These are phyloP conservation scores for Dinothrombium tinctorium DNA, from an alignment of 1,140 invertebrate genomes.

Conservation along the genomic window DNA sequence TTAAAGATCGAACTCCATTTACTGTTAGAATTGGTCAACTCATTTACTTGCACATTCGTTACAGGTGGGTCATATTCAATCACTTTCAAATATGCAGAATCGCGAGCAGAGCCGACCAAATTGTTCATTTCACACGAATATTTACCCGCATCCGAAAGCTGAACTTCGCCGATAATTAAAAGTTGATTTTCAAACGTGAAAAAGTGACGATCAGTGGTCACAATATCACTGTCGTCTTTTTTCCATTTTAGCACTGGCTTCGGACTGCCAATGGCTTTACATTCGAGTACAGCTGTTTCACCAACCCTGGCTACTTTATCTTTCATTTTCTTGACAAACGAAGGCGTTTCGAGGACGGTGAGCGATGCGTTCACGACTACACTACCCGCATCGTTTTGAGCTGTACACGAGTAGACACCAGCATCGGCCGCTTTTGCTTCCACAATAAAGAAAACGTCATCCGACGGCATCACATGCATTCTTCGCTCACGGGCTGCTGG, in stretches of 20 bases:
- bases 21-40: too few relatives aligned
- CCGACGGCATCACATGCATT: constrained; percentile 70
- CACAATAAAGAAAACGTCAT: constrained; percentile 75
- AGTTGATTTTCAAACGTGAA: constrained; percentile 63
- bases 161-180: too few relatives aligned
- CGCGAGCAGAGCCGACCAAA: too few relatives aligned
- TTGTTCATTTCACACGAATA: too few relatives aligned
- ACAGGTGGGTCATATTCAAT: too few relatives aligned
- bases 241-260: constrained; percentile 62
- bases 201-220: constrained; percentile 45
- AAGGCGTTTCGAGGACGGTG: constrained; percentile 60
- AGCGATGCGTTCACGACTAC: constrained; percentile 65
- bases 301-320: constrained; percentile 53
- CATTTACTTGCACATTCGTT: too few relatives aligned
- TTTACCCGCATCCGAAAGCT: too few relatives aligned
- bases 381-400: constrained; percentile 63
- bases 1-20: too few relatives aligned
- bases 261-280: constrained; percentile 50
- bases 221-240: constrained; percentile 55
- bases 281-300: constrained; percentile 57
- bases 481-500: constrained; percentile 74
- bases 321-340: constrained; percentile 57
- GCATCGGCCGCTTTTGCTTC: constrained; percentile 63
- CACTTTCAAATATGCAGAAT: too few relatives aligned
- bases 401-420: constrained; percentile 79